Evolutionary conservation across 2,888 invertebrate genomes (phyloP).

Genomic region (Synergus gifuensis): DNA sequence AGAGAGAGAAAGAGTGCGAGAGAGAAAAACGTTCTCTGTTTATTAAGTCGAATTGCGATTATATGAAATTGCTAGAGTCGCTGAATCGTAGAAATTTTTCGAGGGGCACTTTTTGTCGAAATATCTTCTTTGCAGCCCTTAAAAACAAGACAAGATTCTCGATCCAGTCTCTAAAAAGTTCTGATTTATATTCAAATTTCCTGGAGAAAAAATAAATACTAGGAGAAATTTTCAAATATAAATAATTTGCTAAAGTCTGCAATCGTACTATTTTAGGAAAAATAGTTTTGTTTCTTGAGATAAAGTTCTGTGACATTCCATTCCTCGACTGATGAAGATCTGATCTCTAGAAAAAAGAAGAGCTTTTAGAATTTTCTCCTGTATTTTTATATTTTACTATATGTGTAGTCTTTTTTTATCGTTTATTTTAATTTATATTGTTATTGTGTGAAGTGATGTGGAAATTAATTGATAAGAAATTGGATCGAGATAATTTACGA

Average conservation of each 20-base stretch:
- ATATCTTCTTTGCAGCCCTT: constrained; percentile 27
- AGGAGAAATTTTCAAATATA: background rate
- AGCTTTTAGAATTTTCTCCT: constrained; percentile 6
- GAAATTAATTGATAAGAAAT: constrained; percentile 43
- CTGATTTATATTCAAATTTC: background rate
- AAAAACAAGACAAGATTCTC: constrained; percentile 33
- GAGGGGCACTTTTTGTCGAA: constrained; percentile 21
- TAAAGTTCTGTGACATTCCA: constrained; percentile 5
- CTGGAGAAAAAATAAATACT: background rate
- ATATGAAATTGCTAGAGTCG: constrained; percentile 51
- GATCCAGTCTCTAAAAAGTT: background rate
- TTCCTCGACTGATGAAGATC: background rate
- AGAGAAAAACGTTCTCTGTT: constrained; percentile 42
- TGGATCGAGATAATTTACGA: constrained; percentile 64
- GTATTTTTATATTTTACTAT: background rate
- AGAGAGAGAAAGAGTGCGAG: constrained; percentile 45
- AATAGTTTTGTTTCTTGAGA: too few species aligned
- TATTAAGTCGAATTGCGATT: constrained; percentile 44
- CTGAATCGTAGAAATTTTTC: constrained; percentile 46
- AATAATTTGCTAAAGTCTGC: background rate
- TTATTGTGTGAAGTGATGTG: background rate
- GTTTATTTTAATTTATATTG: background rate
- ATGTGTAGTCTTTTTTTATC: background rate
- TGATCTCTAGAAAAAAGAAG: background rate
- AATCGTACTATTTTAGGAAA: background rate